Percentiles rank a stretch among this genome's conserved stretches.
Conservation (phyloP, 2,113 vertebrate genomes). For the Crypturellus undulatus region DNA sequence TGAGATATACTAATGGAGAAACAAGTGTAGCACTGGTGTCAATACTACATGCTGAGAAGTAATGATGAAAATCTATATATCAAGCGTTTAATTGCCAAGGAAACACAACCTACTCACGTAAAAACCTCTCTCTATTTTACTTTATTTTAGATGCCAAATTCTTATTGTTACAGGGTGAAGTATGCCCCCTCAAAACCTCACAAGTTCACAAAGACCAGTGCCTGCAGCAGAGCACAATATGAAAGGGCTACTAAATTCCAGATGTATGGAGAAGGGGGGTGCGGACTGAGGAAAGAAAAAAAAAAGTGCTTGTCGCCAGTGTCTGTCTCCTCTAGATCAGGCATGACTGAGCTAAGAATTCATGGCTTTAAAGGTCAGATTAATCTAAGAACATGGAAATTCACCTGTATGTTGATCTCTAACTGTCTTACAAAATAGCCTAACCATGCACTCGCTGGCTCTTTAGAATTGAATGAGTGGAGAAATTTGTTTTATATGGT, state of each 20-base stretch:
- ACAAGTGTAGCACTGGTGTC: neutral
- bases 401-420: neutral
- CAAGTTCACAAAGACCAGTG: neutral
- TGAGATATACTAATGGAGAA: conserved; percentile 23
- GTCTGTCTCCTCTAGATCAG: conserved; percentile 4
- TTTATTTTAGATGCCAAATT: neutral
- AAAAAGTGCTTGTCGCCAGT: conserved; percentile 33
- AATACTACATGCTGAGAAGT: conserved; percentile 22
- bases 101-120: conserved; percentile 43
- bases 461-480: neutral
- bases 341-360: conserved; percentile 21
- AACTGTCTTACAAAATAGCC: neutral
- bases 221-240: neutral
- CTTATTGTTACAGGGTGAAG: neutral
- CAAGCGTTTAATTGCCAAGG: conserved; percentile 34
- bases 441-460: neutral
- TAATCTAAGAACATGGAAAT: neutral
- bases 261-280: neutral
- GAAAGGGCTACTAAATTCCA: conserved; percentile 10
- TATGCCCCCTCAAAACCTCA: neutral
- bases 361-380: conserved; percentile 37
- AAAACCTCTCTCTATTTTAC: neutral
- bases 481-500: neutral
- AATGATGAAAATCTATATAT: conserved; percentile 28
- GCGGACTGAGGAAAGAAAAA: neutral